These are phyloP conservation scores for Syrrhaptes paradoxus DNA, from an alignment of 2,113 vertebrate species.

Conservation along the genomic window DNA sequence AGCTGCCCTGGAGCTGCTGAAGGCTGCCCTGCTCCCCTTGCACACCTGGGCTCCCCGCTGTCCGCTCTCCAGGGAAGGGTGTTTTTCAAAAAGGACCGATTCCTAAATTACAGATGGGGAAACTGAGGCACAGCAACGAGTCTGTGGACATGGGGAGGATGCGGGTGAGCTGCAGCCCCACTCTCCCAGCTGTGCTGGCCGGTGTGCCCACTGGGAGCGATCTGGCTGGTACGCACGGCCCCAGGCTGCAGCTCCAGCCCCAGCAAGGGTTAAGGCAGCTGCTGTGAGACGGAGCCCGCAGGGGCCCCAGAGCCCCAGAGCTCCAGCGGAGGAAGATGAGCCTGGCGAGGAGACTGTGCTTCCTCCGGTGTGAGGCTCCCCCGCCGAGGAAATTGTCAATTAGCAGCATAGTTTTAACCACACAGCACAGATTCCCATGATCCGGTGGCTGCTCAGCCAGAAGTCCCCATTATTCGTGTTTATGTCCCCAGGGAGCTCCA, in stretches of 20 bases:
- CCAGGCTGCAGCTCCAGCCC: not conserved
- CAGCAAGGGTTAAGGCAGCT: conserved; percentile 32
- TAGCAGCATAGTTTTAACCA: not conserved
- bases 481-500: not conserved
- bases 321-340: conserved; percentile 20
- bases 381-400: conserved; percentile 29
- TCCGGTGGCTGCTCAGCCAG: not conserved
- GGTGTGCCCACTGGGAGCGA: rapidly evolving
- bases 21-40: not conserved
- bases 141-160: rapidly evolving
- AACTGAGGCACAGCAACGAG: not conserved
- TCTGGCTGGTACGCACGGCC: rapidly evolving
- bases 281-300: not conserved
- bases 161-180: rapidly evolving
- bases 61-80: not conserved
- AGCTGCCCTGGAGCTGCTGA: not conserved
- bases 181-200: not conserved
- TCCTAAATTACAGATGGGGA: not conserved
- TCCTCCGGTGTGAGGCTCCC: not conserved
- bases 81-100: rapidly evolving
- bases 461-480: not conserved
- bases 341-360: not conserved
- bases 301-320: not conserved
- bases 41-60: rapidly evolving
- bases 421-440: conserved; percentile 16